phyloP scores from a whole-genome alignment of 1,140 invertebrate genomes.

The Drosophila nasuta region DNA sequence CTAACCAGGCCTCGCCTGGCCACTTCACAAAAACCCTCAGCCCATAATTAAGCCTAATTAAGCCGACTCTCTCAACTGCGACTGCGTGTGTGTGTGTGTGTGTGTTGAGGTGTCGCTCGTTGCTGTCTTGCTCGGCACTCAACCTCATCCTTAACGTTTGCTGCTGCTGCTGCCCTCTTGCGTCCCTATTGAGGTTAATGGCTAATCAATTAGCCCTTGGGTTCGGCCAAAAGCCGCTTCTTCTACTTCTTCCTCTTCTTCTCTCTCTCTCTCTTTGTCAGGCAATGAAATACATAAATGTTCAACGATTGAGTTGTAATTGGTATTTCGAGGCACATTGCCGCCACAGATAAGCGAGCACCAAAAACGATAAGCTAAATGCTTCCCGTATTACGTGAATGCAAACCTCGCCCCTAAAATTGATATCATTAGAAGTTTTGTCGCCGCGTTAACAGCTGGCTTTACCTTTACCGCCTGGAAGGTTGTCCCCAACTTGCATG shows the following conservation, averaged over 20 bases:
- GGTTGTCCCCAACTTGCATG: too few species aligned
- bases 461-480: too few species aligned
- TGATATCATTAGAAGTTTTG: too few species aligned
- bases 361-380: not conserved
- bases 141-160: slow-evolving; percentile 41
- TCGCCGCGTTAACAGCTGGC: too few species aligned
- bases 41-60: slow-evolving; percentile 79
- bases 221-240: slow-evolving; percentile 3
- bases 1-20: slow-evolving; percentile 11
- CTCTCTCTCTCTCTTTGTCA: not conserved
- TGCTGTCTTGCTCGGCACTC: slow-evolving; percentile 7
- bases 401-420: too few species aligned
- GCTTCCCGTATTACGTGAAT: slow-evolving; percentile 29
- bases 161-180: slow-evolving; percentile 15
- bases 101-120: slow-evolving; percentile 59
- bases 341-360: slow-evolving; percentile 25
- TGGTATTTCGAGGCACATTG: slow-evolving; percentile 44
- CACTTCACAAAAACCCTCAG: slow-evolving; percentile 27
- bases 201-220: slow-evolving; percentile 74
- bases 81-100: slow-evolving; percentile 1
- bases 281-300: slow-evolving; percentile 45
- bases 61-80: slow-evolving; percentile 29
- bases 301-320: slow-evolving; percentile 74
- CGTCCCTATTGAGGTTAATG: slow-evolving; percentile 74
- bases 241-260: not conserved